Base-by-base conservation (phyloP, 1,140 invertebrate species). In the Oryctes rhinoceros region DNA sequence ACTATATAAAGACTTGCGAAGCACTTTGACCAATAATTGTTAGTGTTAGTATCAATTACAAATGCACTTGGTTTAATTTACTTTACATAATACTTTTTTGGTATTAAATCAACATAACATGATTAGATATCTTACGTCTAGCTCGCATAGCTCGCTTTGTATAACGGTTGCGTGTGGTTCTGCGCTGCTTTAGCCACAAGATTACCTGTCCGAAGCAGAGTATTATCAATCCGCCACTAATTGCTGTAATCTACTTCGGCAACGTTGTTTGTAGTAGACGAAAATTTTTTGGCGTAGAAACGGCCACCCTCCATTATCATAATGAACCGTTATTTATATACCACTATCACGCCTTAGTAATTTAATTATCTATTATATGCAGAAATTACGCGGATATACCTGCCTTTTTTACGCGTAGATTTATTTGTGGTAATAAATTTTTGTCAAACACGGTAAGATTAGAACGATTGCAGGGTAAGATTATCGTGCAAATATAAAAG, bases 361-460 rank as follows among this genome's bases (percentile, higher is more conserved):
- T 59, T 59, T 59, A 59, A 59, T 59, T 59, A 59, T 59, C 49
- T 53, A 13, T 53, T 59, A 59, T 59, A 44, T 44, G 39, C 39
- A 44, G 39, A 44, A 44, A 44, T 44, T 59, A 44, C 9, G 39
- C 3, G 5, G 39, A 44, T 7, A 44, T 44, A 10, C 39, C 1
- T 44, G 39, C 39, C 10, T n/a, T 76, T 76, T 7, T 37, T n/a
- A 15, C 37, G 44, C 18, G 49, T 59, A 59, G 15, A 59, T 59
- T 59, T 59, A n/a, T 53, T 18, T 59, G 6, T 59, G 15, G 39
- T 44, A 44, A 44, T 44, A 44, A 44, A 44, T 44, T 44, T 44
- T 44, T 7, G 5, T 5, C 39, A 10, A 7, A 44, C 39, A 5
- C 5, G 39, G 39, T 44, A 44, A 44, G 39, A 44, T 44, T 44